Evolutionary conservation across 2,888 invertebrate genomes (phyloP).

Genomic region (Balanococcus diminutus): DNA sequence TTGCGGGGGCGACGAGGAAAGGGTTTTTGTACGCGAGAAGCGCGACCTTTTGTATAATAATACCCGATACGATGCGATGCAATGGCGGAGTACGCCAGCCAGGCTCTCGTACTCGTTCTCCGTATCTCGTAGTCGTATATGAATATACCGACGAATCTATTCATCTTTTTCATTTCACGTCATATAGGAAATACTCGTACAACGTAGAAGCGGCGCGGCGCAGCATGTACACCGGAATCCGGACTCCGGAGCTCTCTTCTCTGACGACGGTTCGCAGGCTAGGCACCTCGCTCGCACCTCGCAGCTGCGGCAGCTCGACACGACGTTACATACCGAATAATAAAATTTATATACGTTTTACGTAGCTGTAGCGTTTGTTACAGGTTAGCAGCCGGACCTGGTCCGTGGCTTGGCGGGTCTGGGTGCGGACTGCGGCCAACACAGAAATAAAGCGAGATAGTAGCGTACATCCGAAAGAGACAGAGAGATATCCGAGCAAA

Average conservation of each 20-base stretch:
- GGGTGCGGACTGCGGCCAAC: too few relatives aligned
- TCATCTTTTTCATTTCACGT: conserved; percentile 50
- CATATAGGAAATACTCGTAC: conserved; percentile 36
- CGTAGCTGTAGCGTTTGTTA: too few relatives aligned
- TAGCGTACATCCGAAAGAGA: too few relatives aligned
- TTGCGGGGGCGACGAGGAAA: conserved; percentile 3
- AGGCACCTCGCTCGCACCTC: background rate
- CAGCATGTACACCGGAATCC: too few relatives aligned
- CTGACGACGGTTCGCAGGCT: background rate
- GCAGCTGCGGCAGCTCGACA: background rate
- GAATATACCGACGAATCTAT: conserved; percentile 21
- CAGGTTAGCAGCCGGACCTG: too few relatives aligned
- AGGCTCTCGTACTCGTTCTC: background rate
- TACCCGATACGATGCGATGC: too few relatives aligned
- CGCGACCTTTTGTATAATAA: conserved; percentile 45
- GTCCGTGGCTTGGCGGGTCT: too few relatives aligned
- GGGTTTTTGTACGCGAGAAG: background rate
- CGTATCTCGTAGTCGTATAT: too few relatives aligned
- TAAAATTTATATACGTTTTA: conserved; percentile 11
- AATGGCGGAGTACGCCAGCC: background rate
- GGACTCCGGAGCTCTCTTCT: background rate
- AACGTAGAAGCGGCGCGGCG: too few relatives aligned
- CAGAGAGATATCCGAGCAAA: too few relatives aligned
- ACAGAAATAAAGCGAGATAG: too few relatives aligned
- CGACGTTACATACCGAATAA: background rate